Evolutionary conservation across 2,113 vertebrate species (phyloP).

Genomic region (Vireo altiloquus): DNA sequence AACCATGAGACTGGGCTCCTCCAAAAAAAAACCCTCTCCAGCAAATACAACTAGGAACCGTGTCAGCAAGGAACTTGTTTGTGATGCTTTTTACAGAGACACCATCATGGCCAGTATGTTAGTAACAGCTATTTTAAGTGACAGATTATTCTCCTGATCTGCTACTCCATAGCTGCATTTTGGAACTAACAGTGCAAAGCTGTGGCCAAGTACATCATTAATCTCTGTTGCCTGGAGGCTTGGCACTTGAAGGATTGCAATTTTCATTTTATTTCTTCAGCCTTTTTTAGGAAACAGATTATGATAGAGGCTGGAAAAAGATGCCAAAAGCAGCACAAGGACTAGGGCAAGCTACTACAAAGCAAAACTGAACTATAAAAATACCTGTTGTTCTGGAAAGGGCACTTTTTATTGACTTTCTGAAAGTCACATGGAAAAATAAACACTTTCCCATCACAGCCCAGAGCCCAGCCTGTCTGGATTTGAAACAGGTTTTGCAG

Average conservation of each 20-base stretch:
- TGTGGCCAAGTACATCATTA: background rate
- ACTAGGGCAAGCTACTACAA: background rate
- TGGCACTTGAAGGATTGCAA: background rate
- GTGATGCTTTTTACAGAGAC: background rate
- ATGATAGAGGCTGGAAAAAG: background rate
- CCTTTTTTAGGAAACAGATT: background rate
- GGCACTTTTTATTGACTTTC: background rate
- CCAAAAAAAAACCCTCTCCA: background rate
- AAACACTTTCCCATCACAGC: background rate
- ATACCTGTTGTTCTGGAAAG: slow-evolving; percentile 23
- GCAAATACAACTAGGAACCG: background rate
- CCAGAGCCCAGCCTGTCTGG: background rate
- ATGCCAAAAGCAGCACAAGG: background rate
- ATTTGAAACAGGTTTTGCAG: background rate
- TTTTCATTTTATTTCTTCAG: background rate
- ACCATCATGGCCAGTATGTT: background rate
- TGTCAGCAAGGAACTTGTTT: background rate
- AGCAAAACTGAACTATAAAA: background rate
- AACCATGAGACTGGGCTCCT: background rate
- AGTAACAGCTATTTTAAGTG: slow-evolving; percentile 1
- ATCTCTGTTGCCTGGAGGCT: background rate
- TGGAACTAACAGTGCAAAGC: background rate
- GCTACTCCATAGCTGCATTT: background rate
- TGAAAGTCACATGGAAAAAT: slow-evolving; percentile 13
- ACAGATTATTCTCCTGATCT: background rate